Evolutionary conservation across 1,140 invertebrate genomes (phyloP), one percentile per base, ranked within the genome.

Genomic region (Cotesia typhae): DNA sequence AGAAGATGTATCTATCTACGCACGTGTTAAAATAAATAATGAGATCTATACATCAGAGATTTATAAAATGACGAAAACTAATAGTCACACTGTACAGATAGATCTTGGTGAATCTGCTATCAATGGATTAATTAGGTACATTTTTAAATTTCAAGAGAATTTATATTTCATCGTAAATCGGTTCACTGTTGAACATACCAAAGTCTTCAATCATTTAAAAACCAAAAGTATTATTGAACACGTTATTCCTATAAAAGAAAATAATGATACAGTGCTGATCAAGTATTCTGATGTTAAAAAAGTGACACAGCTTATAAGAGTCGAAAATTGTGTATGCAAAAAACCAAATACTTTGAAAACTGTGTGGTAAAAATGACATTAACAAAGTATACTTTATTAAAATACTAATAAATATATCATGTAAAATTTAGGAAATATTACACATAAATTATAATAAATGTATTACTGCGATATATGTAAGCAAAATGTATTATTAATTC

Each of bases 21-120:
- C 17, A 12, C 69, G 72, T 70, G 71, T 70, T 4, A 55, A 52
- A 67, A 71, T 78, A 7, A 63, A 60, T 63, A 63, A 65, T 14
- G 72, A 76, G 72, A 70, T 60, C n/a, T 76, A 74, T 60, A 76
- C 76, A 35, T 78, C 74, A 53, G 41, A 72, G 61, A 65, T 74
- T 28, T 76, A 78, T 55, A 78, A 78, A 73, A 53, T 20, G 0
- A 75, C 63, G 4, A 75, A 78, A 74, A 76, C 73, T 35, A 78
- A 78, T 67, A 78, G 71, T 68, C 74, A 73, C 64, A 73, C 69
- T 4, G 59, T 74, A 14, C 9, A 74, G 64, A 59, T 78, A 6
- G 55, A 59, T 52, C 10, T 9, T 7, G 57, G 61, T 67, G 66
- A 72, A 35, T 35, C 28, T 5, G 20, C 60, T 4, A 63, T 64